phyloP scores from a whole-genome alignment of 2,797 vertebrate genomes.

The Vireo griseus region DNA sequence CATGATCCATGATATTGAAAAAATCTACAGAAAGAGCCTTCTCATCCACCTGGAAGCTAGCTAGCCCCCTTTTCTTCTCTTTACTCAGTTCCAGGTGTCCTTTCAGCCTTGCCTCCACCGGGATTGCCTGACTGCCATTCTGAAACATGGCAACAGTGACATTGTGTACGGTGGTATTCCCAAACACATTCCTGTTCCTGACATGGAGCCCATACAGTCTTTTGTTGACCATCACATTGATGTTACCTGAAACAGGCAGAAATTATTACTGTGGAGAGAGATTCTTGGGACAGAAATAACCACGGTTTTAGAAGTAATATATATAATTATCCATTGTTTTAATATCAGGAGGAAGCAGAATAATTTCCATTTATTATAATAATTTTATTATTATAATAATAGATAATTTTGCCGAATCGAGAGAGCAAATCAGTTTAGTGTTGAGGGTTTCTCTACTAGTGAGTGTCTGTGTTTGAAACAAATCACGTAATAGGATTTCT shows the following conservation, averaged over 20 bases:
- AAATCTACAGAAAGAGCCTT: slow-evolving; percentile 73
- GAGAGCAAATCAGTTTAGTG: neutral
- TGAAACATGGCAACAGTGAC: slow-evolving; percentile 36
- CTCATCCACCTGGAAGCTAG: slow-evolving; percentile 63
- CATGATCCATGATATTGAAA: slow-evolving; percentile 21
- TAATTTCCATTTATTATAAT: neutral
- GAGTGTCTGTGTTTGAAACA: neutral
- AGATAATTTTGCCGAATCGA: neutral
- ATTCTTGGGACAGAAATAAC: neutral
- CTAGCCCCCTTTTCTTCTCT: slow-evolving; percentile 27
- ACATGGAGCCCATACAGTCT: slow-evolving; percentile 72
- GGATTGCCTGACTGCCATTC: slow-evolving; percentile 50
- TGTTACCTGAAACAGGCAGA: slow-evolving; percentile 69
- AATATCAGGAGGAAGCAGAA: neutral
- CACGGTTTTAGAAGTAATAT: neutral
- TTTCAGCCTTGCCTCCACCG: slow-evolving; percentile 14
- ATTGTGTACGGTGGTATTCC: neutral
- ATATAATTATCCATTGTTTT: neutral
- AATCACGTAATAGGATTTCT: neutral
- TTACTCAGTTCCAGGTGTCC: slow-evolving; percentile 28
- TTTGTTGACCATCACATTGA: slow-evolving; percentile 72
- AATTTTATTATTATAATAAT: no score
- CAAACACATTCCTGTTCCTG: slow-evolving; percentile 59
- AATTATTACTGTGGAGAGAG: neutral
- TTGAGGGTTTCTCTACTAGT: neutral